These are phyloP conservation scores for Buteo buteo DNA, from an alignment of 2,113 vertebrate genomes.

Conservation along the genomic window DNA sequence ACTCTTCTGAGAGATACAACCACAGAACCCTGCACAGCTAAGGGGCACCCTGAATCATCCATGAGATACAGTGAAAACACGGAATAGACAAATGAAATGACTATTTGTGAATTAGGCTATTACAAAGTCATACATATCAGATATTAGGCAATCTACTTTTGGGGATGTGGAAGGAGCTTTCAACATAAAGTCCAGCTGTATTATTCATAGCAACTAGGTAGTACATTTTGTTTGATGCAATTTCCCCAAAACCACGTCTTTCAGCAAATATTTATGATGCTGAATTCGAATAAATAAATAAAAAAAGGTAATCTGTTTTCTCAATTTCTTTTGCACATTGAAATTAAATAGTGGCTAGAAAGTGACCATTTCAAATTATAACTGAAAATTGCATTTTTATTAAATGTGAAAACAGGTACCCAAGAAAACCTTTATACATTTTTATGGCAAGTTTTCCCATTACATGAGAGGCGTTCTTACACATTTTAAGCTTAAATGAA, in stretches of 20 bases:
- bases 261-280: conserved; percentile 6
- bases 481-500: conserved; percentile 65
- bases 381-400: conserved; percentile 70
- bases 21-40: neutral
- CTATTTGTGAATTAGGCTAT: neutral
- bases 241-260: neutral
- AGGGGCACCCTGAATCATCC: neutral
- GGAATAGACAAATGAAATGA: neutral
- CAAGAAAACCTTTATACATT: conserved; percentile 62
- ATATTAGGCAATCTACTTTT: neutral
- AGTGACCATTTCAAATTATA: conserved; percentile 54
- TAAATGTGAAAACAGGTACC: conserved; percentile 61
- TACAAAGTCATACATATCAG: neutral
- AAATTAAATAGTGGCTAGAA: conserved; percentile 40
- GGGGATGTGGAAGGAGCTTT: neutral
- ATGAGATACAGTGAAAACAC: neutral
- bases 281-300: neutral
- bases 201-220: neutral
- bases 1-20: neutral
- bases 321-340: neutral
- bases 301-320: neutral
- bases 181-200: neutral
- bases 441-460: conserved; percentile 72
- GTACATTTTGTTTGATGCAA: neutral
- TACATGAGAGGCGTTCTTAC: conserved; percentile 73